These are phyloP conservation scores for Alauda arvensis DNA, from an alignment of 2,797 vertebrate genomes.

Conservation along the genomic window DNA sequence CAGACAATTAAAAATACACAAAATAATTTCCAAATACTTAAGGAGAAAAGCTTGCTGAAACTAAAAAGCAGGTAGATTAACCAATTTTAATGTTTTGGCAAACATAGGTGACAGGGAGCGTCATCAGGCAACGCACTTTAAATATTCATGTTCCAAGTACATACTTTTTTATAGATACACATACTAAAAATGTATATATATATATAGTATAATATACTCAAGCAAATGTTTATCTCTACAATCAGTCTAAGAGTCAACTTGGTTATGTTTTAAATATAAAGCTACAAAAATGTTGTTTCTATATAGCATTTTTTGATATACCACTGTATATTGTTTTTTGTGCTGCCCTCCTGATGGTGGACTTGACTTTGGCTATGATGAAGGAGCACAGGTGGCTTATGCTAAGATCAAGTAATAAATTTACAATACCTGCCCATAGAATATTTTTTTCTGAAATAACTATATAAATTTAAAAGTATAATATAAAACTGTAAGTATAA, in stretches of 20 bases:
- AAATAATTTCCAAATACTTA: neutral
- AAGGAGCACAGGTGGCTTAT: neutral
- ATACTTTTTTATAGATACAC: neutral
- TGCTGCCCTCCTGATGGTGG: neutral
- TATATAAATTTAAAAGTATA: neutral
- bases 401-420: neutral
- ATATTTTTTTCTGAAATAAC: neutral
- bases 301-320: neutral
- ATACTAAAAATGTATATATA: neutral
- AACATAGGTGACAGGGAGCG: neutral
- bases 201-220: neutral
- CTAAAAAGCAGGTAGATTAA: neutral
- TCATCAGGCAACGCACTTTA: neutral
- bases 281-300: neutral
- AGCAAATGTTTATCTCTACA: neutral
- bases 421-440: neutral
- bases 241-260: rapidly evolving
- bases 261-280: neutral
- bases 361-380: neutral
- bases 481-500: neutral
- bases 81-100: neutral
- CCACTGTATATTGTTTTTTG: neutral
- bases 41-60: neutral
- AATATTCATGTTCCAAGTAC: neutral
- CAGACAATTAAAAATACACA: neutral